phyloP scores from a whole-genome alignment of 2,888 invertebrate species.

The Parapristionchus giblindavisi region DNA sequence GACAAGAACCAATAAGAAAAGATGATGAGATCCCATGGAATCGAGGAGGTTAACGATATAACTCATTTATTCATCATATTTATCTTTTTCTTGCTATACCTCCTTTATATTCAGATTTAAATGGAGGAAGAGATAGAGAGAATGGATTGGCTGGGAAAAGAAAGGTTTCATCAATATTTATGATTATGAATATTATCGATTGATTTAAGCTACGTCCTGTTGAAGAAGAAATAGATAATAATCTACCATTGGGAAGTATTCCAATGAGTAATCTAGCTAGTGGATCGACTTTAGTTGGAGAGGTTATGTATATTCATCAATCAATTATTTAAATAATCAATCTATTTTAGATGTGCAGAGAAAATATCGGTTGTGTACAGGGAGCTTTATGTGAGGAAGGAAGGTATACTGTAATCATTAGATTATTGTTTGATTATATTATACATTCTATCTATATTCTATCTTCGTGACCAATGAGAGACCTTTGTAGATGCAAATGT shows the following conservation, averaged over 20 bases:
- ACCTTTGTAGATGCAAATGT: constrained; percentile 54
- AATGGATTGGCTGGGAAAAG: not conserved
- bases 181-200: not conserved
- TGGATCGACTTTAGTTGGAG: constrained; percentile 22
- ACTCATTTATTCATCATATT: not conserved
- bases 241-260: not conserved
- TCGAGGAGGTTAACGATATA: not conserved
- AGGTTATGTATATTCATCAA: too few relatives aligned
- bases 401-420: not conserved
- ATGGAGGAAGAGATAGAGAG: not conserved
- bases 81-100: not conserved
- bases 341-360: constrained; percentile 50
- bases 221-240: constrained; percentile 1
- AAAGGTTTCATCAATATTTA: not conserved
- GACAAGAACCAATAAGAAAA: constrained; percentile 23
- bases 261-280: not conserved
- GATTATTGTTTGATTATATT: not conserved
- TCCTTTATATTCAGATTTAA: not conserved
- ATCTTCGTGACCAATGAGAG: too few relatives aligned
- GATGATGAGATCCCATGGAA: constrained; percentile 32
- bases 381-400: constrained; percentile 57
- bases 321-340: not conserved
- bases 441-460: not conserved
- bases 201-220: not conserved
- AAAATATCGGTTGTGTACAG: constrained; percentile 53